These are phyloP conservation scores for Synanthedon andrenaeformis DNA, from an alignment of 2,888 invertebrate genomes.

Conservation along the genomic window DNA sequence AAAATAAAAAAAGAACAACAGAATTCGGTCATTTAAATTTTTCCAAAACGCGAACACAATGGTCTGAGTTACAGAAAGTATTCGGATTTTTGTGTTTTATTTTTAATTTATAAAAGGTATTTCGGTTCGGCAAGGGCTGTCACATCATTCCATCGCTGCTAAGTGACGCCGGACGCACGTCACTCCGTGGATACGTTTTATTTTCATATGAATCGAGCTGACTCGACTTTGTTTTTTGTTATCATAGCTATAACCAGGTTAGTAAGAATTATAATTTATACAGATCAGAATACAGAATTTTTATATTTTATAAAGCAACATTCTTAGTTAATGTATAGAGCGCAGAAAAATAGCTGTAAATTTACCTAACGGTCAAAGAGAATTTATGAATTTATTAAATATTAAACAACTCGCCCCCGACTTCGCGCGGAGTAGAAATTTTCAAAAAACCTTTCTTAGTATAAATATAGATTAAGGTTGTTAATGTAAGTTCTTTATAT, in stretches of 20 bases:
- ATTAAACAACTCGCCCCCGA: too few species aligned
- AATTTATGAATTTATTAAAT: too few species aligned
- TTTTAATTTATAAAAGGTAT: constrained; percentile 60
- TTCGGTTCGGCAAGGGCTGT: constrained; percentile 65
- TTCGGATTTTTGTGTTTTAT: constrained; percentile 43
- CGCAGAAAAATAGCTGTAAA: too few species aligned
- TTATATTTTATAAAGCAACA: too few species aligned
- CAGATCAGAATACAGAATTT: too few species aligned
- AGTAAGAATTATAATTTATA: constrained; percentile 14
- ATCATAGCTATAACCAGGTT: constrained; percentile 52
- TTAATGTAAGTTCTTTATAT: too few species aligned
- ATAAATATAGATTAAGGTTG: too few species aligned
- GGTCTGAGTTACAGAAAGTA: constrained; percentile 58
- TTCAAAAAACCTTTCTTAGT: too few species aligned
- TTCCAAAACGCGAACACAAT: constrained; percentile 70
- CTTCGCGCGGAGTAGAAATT: too few species aligned
- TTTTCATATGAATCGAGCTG: constrained; percentile 62
- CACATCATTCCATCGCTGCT: constrained; percentile 70
- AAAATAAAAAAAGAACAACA: constrained; percentile 37
- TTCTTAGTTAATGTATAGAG: too few species aligned
- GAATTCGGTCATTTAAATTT: constrained; percentile 64
- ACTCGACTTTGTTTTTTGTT: constrained; percentile 59
- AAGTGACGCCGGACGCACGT: constrained; percentile 71
- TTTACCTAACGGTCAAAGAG: too few species aligned
- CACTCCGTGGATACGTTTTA: constrained; percentile 62